Conservation (phyloP, 1,140 invertebrate species). For the Ceratoteleas bidentatus region DNA sequence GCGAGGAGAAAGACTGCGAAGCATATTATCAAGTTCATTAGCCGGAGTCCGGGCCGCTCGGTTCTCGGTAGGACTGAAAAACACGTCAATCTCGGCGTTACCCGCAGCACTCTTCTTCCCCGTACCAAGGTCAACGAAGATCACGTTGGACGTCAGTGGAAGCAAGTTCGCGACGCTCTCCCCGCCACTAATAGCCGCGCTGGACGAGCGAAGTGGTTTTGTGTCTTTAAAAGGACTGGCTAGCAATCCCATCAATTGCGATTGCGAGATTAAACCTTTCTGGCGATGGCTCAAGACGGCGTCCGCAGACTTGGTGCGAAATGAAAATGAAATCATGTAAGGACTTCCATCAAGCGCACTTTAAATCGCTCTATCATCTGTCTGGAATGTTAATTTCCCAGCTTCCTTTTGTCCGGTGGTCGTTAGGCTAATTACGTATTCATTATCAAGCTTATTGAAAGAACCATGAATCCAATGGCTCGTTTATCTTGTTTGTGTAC, state of each 20-base stretch:
- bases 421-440: neutral
- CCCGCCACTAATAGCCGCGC: conserved; percentile 87
- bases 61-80: conserved; percentile 87
- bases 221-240: conserved; percentile 87
- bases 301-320: conserved; percentile 77
- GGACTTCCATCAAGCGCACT: conserved; percentile 5
- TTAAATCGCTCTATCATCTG: neutral
- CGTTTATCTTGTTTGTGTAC: too few species aligned
- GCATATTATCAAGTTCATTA: conserved; percentile 90
- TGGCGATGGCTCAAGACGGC: conserved; percentile 87
- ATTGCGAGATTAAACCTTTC: conserved; percentile 90
- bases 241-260: conserved; percentile 91
- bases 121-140: conserved; percentile 91
- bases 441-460: too few species aligned
- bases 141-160: conserved; percentile 89
- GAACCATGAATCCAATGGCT: too few species aligned
- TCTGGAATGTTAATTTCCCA: neutral
- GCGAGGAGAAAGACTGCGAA: conserved; percentile 87
- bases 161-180: conserved; percentile 89
- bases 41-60: conserved; percentile 88
- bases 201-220: conserved; percentile 90
- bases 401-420: neutral
- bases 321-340: conserved; percentile 60
- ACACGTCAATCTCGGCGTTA: conserved; percentile 89
- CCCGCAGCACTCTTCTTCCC: conserved; percentile 92